phyloP scores from a whole-genome alignment of 2,113 vertebrate genomes.

The Stegastes partitus region DNA sequence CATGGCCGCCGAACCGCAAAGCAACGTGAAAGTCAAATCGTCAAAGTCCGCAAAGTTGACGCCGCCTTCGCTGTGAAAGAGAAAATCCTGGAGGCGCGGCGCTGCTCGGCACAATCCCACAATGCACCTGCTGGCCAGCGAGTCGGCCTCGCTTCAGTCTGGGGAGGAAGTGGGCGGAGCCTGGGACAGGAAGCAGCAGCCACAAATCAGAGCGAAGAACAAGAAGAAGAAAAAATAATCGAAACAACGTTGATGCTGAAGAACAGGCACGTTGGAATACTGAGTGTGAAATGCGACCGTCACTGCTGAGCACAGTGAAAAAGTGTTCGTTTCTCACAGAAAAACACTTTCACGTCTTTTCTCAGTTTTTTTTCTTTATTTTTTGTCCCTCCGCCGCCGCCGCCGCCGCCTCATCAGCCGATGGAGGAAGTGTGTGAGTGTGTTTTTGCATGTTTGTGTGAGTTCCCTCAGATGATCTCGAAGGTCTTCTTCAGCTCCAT shows the following conservation, averaged over 20 bases:
- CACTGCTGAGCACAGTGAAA: constrained; percentile 83
- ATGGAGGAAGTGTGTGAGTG: constrained; percentile 21
- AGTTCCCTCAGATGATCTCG: constrained; percentile 92
- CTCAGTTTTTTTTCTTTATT: constrained; percentile 2
- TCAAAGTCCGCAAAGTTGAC: constrained; percentile 13
- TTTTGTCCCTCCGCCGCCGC: background rate
- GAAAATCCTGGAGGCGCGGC: constrained; percentile 1
- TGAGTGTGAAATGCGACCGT: constrained; percentile 58
- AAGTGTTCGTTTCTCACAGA: constrained; percentile 81
- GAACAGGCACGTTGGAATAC: constrained; percentile 82
- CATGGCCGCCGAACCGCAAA: constrained; percentile 24
- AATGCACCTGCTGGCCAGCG: constrained; percentile 31
- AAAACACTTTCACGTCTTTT: constrained; percentile 66
- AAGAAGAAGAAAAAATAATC: constrained; percentile 21
- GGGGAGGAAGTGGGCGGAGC: constrained; percentile 35
- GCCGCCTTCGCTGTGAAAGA: background rate
- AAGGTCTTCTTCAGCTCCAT: constrained; percentile 99
- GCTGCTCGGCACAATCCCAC: constrained; percentile 24
- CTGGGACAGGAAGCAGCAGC: constrained; percentile 49
- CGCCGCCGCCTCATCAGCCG: background rate
- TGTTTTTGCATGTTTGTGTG: constrained; percentile 11
- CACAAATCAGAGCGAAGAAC: constrained; percentile 58
- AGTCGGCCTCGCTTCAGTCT: constrained; percentile 15
- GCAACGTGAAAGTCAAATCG: constrained; percentile 7
- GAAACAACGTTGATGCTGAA: constrained; percentile 58